Evolutionary conservation across 2,113 vertebrate species (phyloP).

Genomic region (Xiphophorus couchianus): DNA sequence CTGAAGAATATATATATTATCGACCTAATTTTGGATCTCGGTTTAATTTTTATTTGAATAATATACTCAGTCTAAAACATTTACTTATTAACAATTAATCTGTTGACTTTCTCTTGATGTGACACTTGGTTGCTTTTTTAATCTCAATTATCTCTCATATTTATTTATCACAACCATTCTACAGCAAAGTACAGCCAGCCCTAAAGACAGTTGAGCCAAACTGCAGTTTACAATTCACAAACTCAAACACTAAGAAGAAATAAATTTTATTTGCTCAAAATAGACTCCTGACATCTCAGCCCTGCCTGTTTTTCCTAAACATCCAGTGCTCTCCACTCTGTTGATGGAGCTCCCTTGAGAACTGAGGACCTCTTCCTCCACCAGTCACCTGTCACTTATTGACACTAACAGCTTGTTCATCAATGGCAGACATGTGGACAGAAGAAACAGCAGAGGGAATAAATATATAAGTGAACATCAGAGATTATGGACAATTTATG

Average conservation of each 20-base stretch:
- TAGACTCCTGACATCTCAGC: conserved; percentile 10
- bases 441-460: conserved; percentile 20
- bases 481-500: conserved; percentile 28
- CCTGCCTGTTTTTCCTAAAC: conserved; percentile 42
- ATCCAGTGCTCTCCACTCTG: conserved; percentile 42
- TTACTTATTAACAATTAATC: conserved; percentile 31
- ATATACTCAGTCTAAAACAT: conserved; percentile 15
- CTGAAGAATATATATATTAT: background rate
- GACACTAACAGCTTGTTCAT: conserved; percentile 59
- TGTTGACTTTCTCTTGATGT: conserved; percentile 59
- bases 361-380: conserved; percentile 37
- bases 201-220: background rate
- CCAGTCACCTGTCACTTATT: conserved; percentile 61
- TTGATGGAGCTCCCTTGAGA: conserved; percentile 54
- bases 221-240: background rate
- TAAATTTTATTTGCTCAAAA: conserved; percentile 23
- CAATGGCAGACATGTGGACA: conserved; percentile 18
- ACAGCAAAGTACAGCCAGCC: background rate
- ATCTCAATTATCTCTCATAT: conserved; percentile 41
- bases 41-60: background rate
- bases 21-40: background rate
- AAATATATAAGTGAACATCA: conserved; percentile 32
- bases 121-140: conserved; percentile 34
- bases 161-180: conserved; percentile 39
- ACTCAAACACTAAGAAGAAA: conserved; percentile 20